Percentiles rank a stretch among this genome's conserved stretches.
phyloP scores from a whole-genome alignment of 1,140 invertebrate species.

The Hypothenemus hampei region DNA sequence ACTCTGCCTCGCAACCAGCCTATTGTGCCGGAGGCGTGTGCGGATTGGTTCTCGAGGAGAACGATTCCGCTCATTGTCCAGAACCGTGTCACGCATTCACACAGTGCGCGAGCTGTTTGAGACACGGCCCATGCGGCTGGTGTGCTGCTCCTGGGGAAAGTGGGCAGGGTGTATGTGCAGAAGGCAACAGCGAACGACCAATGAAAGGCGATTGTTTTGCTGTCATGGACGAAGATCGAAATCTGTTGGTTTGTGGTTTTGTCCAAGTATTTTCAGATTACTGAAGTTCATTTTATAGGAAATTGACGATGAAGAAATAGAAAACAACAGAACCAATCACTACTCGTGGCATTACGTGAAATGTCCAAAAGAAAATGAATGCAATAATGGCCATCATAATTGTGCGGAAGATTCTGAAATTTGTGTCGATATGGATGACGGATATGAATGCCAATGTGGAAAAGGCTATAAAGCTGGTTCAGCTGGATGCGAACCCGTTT shows the following conservation, averaged over 20 bases:
- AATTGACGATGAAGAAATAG: conserved; percentile 8
- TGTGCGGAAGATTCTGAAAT: conserved; percentile 82
- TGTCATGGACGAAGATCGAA: conserved; percentile 38
- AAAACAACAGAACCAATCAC: conserved; percentile 41
- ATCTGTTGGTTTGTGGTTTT: conserved; percentile 28
- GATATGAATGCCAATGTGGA: conserved; percentile 81
- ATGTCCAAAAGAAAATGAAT: conserved; percentile 93
- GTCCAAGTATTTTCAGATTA: neutral
- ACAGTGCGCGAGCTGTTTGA: conserved; percentile 83
- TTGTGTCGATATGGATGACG: conserved; percentile 67
- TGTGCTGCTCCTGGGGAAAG: conserved; percentile 59
- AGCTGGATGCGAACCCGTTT: conserved; percentile 72
- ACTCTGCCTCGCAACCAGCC: conserved; percentile 76
- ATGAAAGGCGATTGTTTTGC: conserved; percentile 59
- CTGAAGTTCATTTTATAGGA: conserved; percentile 11
- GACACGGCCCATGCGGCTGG: conserved; percentile 84
- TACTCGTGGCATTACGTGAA: conserved; percentile 80
- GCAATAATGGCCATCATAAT: conserved; percentile 83
- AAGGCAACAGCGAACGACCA: conserved; percentile 67
- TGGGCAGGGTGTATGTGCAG: conserved; percentile 66
- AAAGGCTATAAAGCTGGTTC: conserved; percentile 64
- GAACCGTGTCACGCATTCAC: conserved; percentile 74
- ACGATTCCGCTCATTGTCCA: conserved; percentile 70
- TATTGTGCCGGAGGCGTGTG: conserved; percentile 87
- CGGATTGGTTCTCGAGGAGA: conserved; percentile 70